Evolutionary conservation across 2,797 vertebrate species (phyloP), one percentile per base, ranked within the genome.

Genomic region (Sus cebifrons): DNA sequence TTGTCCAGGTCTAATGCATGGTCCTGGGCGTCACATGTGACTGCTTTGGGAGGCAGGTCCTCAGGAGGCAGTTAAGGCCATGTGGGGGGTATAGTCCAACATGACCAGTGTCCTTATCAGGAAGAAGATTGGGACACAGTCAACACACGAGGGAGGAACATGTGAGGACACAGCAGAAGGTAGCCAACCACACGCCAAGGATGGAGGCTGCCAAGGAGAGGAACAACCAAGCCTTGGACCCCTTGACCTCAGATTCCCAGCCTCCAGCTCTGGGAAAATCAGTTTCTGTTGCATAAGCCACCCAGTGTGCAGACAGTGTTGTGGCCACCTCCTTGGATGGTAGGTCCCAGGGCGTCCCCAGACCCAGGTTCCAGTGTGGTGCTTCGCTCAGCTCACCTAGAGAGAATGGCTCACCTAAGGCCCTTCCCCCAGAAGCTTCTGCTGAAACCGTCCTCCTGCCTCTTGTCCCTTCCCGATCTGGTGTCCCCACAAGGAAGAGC

Each of bases 301-400:
- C 5, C 36, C 6, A 13, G 14, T 10, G 32, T 70, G 16, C 60
- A 12, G 10, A n/a, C 29, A 62, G 36, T 71, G 29, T 65, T 60
- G 11, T 54, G 21, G 6, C 36, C 44, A 49, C 44, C 44, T 49
- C 44, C 44, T 49, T 49, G 44, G 44, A 49, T 49, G 44, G 44
- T 49, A 49, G 44, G 44, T 49, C 44, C 44, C 44, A 49, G 17
- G 40, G 62, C 2, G 20, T 27, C 62, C 62, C 52, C 32, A 81
- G 29, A 49, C 1, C 6, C 0, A 32, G 74, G 14, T 62, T 13
- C n/a, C 32, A 15, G 4, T 1, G 7, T 3, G 29, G 3, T 62
- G 29, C 1, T 14, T 0, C 3, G 1, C 15, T 54, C 2, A 18
- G 2, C 18, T 10, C 0, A 32, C 13, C 25, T 16, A 6, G 11